These are phyloP conservation scores for Acromyrmex heyeri DNA, from an alignment of 1,140 invertebrate species.

Conservation along the genomic window DNA sequence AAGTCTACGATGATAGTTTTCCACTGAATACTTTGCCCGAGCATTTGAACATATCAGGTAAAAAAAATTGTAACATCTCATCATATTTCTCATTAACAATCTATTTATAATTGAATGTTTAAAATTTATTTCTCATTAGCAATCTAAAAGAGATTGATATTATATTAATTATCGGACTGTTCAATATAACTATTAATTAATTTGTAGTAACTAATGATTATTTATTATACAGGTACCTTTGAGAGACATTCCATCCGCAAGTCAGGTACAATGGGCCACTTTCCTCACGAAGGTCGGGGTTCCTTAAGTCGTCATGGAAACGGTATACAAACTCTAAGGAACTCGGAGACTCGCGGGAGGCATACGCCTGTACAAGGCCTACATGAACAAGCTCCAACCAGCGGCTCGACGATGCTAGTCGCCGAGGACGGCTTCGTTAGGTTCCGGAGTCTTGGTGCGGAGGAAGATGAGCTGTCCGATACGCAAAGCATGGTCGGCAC, in stretches of 20 bases:
- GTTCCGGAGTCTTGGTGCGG: conserved; percentile 90
- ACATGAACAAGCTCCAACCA: conserved; percentile 82
- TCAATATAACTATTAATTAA: neutral
- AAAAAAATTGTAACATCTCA: conserved; percentile 20
- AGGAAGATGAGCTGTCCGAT: conserved; percentile 83
- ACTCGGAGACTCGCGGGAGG: conserved; percentile 77
- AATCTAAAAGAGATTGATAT: neutral
- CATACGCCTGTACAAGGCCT: conserved; percentile 79
- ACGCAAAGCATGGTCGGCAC: conserved; percentile 82
- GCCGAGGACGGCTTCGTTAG: conserved; percentile 95
- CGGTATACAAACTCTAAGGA: conserved; percentile 81
- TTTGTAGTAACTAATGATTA: conserved; percentile 5
- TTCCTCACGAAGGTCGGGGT: conserved; percentile 84
- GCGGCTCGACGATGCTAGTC: conserved; percentile 90
- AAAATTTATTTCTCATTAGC: neutral
- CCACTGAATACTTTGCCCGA: conserved; percentile 88
- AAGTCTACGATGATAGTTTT: conserved; percentile 91
- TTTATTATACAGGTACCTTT: conserved; percentile 80
- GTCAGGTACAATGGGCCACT: conserved; percentile 85
- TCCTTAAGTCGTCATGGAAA: conserved; percentile 85
- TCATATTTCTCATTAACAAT: conserved; percentile 18
- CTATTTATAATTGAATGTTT: neutral
- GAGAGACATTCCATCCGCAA: conserved; percentile 86
- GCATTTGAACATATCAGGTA: conserved; percentile 85
- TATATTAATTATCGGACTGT: neutral